Evolutionary conservation across 2,888 invertebrate species (phyloP).

Genomic region (Anticlea derivata): DNA sequence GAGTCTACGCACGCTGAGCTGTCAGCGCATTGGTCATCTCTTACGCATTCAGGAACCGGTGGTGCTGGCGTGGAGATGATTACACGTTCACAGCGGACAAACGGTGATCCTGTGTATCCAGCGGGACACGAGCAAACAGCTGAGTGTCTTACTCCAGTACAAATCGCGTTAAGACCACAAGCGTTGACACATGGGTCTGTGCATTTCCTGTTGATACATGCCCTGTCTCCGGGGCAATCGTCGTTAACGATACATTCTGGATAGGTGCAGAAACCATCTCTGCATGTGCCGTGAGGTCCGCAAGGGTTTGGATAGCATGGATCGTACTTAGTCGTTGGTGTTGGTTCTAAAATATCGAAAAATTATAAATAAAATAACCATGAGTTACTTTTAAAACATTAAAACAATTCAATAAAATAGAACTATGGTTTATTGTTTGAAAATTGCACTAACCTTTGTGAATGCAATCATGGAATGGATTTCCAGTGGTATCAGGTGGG

Average conservation of each 20-base stretch:
- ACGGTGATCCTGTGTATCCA: slow-evolving; percentile 90
- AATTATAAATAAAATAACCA: not conserved
- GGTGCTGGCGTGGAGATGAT: slow-evolving; percentile 58
- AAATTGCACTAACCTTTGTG: slow-evolving; percentile 49
- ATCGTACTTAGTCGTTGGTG: slow-evolving; percentile 70
- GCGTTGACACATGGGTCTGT: slow-evolving; percentile 92
- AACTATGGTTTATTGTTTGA: not conserved
- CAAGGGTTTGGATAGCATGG: slow-evolving; percentile 89
- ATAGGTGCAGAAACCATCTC: slow-evolving; percentile 87
- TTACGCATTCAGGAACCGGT: slow-evolving; percentile 89
- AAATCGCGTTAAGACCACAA: slow-evolving; percentile 93
- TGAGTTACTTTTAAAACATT: too few relatives aligned
- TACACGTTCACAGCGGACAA: slow-evolving; percentile 86
- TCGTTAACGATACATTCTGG: slow-evolving; percentile 95
- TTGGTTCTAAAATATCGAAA: slow-evolving; percentile 47
- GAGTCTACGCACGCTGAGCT: slow-evolving; percentile 92
- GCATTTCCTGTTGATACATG: slow-evolving; percentile 93
- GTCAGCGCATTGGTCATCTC: slow-evolving; percentile 91
- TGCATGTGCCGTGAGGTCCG: slow-evolving; percentile 87
- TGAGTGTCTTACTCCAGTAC: slow-evolving; percentile 88
- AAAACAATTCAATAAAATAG: too few relatives aligned
- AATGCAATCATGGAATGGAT: slow-evolving; percentile 90
- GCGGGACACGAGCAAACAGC: slow-evolving; percentile 92
- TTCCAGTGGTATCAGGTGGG: slow-evolving; percentile 87
- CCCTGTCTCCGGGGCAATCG: slow-evolving; percentile 91